Evolutionary conservation across 2,888 invertebrate species (phyloP).

Genomic region (Malacosoma neustria): DNA sequence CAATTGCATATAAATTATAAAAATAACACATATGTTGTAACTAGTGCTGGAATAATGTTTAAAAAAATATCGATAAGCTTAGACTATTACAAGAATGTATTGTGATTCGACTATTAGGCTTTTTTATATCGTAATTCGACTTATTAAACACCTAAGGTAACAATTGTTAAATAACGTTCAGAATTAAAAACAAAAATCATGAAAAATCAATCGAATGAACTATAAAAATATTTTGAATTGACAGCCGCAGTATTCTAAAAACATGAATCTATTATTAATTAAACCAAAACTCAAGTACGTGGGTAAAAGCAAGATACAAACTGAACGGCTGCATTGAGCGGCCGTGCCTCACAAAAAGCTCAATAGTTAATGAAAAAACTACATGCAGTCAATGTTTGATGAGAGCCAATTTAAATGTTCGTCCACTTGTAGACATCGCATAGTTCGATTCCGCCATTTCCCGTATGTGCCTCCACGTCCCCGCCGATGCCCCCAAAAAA

Average conservation of each 20-base stretch:
- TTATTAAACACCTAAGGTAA: too few relatives aligned
- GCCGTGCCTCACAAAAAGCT: conserved; percentile 50
- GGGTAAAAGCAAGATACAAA: conserved; percentile 30
- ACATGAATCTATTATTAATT: background rate
- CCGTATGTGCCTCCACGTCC: conserved; percentile 32
- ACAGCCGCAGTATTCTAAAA: background rate
- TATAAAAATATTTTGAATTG: too few relatives aligned
- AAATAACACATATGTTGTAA: too few relatives aligned
- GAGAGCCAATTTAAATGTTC: conserved; percentile 74
- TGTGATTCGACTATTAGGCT: too few relatives aligned
- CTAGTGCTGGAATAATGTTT: too few relatives aligned
- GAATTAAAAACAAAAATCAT: too few relatives aligned
- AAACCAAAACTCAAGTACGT: conserved; percentile 8
- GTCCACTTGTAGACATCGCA: conserved; percentile 73
- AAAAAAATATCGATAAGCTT: too few relatives aligned
- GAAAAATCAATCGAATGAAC: too few relatives aligned
- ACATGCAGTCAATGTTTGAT: conserved; percentile 73
- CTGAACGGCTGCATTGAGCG: conserved; percentile 39
- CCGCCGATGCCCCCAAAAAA: conserved; percentile 59
- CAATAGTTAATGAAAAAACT: conserved; percentile 69
- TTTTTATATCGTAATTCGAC: too few relatives aligned
- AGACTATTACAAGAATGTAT: too few relatives aligned
- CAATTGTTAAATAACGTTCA: too few relatives aligned
- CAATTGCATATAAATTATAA: too few relatives aligned
- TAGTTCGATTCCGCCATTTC: conserved; percentile 50